Conservation (phyloP, 92 coral and sea anemone genomes). For the Muricea muricata region DNA sequence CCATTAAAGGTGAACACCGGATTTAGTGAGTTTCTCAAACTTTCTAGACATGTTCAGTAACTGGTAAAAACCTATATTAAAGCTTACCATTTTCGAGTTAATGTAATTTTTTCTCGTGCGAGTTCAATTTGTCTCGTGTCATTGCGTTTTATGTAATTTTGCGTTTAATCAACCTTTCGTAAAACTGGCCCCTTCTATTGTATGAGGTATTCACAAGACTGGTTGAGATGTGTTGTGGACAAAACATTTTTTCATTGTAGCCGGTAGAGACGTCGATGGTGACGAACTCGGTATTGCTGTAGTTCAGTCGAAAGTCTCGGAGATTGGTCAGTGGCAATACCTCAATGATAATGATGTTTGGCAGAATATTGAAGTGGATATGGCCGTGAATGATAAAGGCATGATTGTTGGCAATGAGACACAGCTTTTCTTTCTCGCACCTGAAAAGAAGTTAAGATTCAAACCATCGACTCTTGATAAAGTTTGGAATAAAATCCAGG, state of each 20-base stretch:
- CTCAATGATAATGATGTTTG: neutral
- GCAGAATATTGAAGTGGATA: neutral
- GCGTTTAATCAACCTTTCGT: too few relatives aligned
- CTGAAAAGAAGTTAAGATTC: neutral
- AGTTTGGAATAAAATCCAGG: neutral
- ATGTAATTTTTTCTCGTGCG: too few relatives aligned
- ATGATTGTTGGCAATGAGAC: neutral
- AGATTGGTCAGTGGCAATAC: slow-evolving; percentile 24
- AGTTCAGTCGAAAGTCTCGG: neutral
- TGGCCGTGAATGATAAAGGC: neutral
- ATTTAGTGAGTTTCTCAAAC: too few relatives aligned
- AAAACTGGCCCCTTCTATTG: too few relatives aligned
- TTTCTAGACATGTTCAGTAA: too few relatives aligned
- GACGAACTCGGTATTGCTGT: slow-evolving; percentile 7
- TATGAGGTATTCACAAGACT: too few relatives aligned
- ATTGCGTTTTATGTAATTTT: too few relatives aligned
- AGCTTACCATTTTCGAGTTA: too few relatives aligned
- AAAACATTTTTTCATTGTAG: neutral
- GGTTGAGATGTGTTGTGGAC: neutral
- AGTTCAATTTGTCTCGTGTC: too few relatives aligned
- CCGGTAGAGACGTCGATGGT: neutral
- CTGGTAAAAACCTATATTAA: too few relatives aligned
- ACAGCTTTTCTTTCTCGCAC: neutral
- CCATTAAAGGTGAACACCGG: too few relatives aligned
- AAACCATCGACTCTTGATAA: neutral